Evolutionary conservation across 2,797 vertebrate genomes (phyloP).

Genomic region (Tangara arthus): DNA sequence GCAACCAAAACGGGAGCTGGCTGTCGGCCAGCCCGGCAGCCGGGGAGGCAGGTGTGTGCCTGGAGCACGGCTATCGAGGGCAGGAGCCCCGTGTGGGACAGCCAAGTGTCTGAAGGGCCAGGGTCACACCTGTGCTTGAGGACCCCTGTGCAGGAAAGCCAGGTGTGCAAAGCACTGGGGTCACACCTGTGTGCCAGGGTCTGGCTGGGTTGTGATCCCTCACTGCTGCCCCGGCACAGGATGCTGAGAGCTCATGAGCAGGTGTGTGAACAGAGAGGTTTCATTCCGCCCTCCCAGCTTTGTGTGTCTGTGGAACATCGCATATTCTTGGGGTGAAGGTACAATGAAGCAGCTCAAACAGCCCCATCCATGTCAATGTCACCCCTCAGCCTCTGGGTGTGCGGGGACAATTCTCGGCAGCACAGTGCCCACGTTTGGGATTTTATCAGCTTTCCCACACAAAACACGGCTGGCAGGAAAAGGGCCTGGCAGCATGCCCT

Average conservation of each 20-base stretch:
- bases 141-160: background rate
- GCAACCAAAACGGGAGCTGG: background rate
- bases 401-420: background rate
- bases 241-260: fast-evolving
- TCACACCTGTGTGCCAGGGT: background rate
- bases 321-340: fast-evolving
- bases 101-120: fast-evolving
- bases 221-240: fast-evolving
- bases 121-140: background rate
- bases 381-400: background rate
- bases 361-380: background rate
- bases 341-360: background rate
- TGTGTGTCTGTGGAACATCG: fast-evolving
- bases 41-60: background rate
- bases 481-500: background rate
- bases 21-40: background rate
- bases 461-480: background rate
- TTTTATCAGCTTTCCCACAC: background rate
- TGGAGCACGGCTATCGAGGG: background rate
- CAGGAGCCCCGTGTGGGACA: background rate
- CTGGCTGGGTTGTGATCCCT: background rate
- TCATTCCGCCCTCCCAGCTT: background rate
- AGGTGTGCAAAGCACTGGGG: fast-evolving
- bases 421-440: background rate
- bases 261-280: background rate